Evolutionary conservation across 2,888 invertebrate genomes (phyloP).

Genomic region (Scaptomyza polygonia): DNA sequence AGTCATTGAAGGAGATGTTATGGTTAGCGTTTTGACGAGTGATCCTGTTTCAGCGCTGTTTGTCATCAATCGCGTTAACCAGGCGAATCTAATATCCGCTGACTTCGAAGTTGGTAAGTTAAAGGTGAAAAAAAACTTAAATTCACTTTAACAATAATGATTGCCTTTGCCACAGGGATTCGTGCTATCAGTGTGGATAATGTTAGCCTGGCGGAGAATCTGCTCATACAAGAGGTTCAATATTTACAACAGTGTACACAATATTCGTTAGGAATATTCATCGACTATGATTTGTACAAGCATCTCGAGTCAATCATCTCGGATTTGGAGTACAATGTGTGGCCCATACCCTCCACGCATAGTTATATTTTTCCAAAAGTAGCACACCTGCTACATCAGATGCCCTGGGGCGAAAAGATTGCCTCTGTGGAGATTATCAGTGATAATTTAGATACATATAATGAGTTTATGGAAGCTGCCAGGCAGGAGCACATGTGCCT

Average conservation of each 20-base stretch:
- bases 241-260: conserved; percentile 83
- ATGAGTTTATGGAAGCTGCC: conserved; percentile 83
- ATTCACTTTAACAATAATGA: background rate
- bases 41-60: conserved; percentile 83
- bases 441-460: conserved; percentile 80
- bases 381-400: conserved; percentile 82
- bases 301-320: conserved; percentile 74
- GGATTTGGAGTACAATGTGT: conserved; percentile 83
- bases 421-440: conserved; percentile 84
- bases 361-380: conserved; percentile 81
- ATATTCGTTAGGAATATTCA: conserved; percentile 82
- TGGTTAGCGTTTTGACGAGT: conserved; percentile 82
- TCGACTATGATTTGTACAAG: conserved; percentile 81
- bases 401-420: conserved; percentile 83
- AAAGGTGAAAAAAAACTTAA: background rate
- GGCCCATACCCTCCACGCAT: conserved; percentile 82
- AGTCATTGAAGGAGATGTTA: conserved; percentile 82
- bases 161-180: conserved; percentile 70
- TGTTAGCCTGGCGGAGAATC: conserved; percentile 76
- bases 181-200: conserved; percentile 80
- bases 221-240: conserved; percentile 83
- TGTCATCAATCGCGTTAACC: conserved; percentile 83
- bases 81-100: conserved; percentile 80
- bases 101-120: conserved; percentile 83
- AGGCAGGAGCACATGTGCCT: conserved; percentile 83